Conservation (phyloP, 23 tunicate species). For the Diplosoma virens region DNA sequence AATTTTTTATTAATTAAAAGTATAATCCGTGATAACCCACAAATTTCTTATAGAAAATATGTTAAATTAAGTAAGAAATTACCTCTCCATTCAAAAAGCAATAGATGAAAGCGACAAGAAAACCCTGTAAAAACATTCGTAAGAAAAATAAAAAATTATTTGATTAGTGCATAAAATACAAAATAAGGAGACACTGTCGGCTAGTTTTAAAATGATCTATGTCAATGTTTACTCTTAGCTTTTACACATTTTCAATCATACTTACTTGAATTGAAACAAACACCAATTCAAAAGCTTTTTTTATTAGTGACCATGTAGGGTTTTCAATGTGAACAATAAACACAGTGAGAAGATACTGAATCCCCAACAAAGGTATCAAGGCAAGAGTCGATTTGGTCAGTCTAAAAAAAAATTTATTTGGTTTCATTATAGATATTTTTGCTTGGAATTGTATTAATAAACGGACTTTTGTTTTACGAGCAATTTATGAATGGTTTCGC, state of each 20-base stretch:
- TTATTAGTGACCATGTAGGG: constrained; percentile 30
- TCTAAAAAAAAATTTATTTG: constrained; percentile 1
- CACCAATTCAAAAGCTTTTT: constrained; percentile 37
- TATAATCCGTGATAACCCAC: too few relatives aligned
- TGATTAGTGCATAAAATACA: too few relatives aligned
- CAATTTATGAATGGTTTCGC: too few relatives aligned
- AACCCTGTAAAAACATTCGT: constrained; percentile 32
- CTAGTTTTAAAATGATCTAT: too few relatives aligned
- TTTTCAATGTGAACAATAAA: constrained; percentile 18
- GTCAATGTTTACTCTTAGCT: too few relatives aligned
- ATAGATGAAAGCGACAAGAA: constrained; percentile 55
- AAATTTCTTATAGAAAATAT: too few relatives aligned
- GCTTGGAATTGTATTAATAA: too few relatives aligned
- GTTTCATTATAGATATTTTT: too few relatives aligned
- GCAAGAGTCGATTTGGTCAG: constrained; percentile 69
- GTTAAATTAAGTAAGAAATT: constrained; percentile 2
- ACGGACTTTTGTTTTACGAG: too few relatives aligned
- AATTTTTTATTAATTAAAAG: too few relatives aligned
- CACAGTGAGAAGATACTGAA: constrained; percentile 52
- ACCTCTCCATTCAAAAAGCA: constrained; percentile 68
- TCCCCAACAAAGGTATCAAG: constrained; percentile 66
- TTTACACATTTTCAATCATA: neutral
- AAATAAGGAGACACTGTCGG: too few relatives aligned
- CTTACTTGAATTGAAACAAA: constrained; percentile 43
- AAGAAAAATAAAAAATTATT: too few relatives aligned